Evolutionary conservation across 2,888 invertebrate species (phyloP).

Genomic region (Acronicta psi): DNA sequence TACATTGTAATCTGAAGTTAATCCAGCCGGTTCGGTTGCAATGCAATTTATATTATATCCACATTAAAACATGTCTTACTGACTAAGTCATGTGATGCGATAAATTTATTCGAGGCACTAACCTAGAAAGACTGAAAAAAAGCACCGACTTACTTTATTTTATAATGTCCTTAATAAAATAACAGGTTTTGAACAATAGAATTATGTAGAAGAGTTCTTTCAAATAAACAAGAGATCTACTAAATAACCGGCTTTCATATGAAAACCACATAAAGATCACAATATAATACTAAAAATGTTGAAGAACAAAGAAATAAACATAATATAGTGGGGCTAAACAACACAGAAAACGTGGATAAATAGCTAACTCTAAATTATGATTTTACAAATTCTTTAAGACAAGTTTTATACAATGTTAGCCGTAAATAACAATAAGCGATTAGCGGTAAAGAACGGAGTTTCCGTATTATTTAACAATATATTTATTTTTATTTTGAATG

Average conservation of each 20-base stretch:
- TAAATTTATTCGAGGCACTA: no score
- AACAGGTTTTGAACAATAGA: not conserved
- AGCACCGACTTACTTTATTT: not conserved
- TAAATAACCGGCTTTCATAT: not conserved
- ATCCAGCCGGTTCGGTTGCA: conserved; percentile 33
- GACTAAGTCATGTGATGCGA: conserved; percentile 5
- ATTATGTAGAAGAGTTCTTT: not conserved
- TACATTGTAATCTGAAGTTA: conserved; percentile 48
- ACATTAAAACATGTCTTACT: conserved; percentile 32
- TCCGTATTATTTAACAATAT: conserved; percentile 14
- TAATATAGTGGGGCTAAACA: not conserved
- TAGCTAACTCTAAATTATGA: not conserved
- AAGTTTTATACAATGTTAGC: conserved; percentile 18
- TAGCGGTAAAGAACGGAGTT: conserved; percentile 34
- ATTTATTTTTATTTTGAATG: conserved; percentile 15
- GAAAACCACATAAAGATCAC: not conserved
- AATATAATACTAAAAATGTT: not conserved
- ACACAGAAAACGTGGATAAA: not conserved
- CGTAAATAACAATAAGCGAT: conserved; percentile 23
- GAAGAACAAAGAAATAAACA: not conserved
- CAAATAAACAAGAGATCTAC: not conserved
- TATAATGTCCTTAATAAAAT: not conserved
- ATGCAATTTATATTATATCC: conserved; percentile 31
- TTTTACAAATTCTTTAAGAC: conserved; percentile 6
- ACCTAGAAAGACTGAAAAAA: no score